phyloP scores from a whole-genome alignment of 2,797 vertebrate species.

The Setipinna tenuifilis region DNA sequence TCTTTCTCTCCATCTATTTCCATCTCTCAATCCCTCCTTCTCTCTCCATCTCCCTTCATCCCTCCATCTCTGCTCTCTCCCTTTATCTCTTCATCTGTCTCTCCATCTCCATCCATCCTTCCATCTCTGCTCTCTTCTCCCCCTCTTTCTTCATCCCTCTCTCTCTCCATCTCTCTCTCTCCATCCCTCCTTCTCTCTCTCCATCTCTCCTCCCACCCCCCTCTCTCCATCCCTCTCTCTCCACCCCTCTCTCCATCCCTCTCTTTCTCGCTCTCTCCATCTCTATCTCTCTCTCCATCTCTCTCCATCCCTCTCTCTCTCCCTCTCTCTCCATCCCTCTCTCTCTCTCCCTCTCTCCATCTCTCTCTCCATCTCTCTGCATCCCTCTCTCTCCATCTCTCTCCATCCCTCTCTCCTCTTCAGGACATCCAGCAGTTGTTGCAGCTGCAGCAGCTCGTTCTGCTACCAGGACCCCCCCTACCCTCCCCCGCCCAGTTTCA shows the following conservation, averaged over 20 bases:
- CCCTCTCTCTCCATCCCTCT: too few species aligned
- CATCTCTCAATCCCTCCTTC: conserved; percentile 23
- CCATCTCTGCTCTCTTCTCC: too few species aligned
- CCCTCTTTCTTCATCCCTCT: too few species aligned
- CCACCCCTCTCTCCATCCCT: not conserved
- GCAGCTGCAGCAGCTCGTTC: conserved; percentile 91
- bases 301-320: not conserved
- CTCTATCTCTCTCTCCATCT: not conserved
- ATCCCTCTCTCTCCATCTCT: too few species aligned
- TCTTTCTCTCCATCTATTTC: not conserved
- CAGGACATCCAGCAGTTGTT: conserved; percentile 94
- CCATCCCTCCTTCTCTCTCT: too few species aligned
- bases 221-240: not conserved
- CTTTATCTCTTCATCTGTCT: too few species aligned
- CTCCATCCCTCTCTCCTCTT: conserved; percentile 33
- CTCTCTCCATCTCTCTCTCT: too few species aligned
- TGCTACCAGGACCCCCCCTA: conserved; percentile 87
- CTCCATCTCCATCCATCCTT: not conserved
- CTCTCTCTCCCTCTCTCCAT: too few species aligned
- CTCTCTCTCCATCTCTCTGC: too few species aligned
- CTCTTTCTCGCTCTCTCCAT: not conserved
- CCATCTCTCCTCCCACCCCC: not conserved
- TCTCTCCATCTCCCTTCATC: not conserved
- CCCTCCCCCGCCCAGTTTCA: conserved; percentile 89
- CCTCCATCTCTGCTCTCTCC: too few species aligned